Evolutionary conservation across 2,888 invertebrate species (phyloP).

Genomic region (Brachyptera putata): DNA sequence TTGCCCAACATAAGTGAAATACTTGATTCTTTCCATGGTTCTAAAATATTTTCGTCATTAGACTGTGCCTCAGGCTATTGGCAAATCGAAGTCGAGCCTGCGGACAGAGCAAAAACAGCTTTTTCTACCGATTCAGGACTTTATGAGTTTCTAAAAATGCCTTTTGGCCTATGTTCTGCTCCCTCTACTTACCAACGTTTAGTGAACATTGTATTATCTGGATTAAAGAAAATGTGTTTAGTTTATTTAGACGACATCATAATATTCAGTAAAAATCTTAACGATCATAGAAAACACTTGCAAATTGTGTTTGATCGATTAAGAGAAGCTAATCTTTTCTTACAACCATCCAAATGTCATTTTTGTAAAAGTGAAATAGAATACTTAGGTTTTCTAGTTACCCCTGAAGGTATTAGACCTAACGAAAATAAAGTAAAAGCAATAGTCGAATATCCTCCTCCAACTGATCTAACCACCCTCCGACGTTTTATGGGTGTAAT

Average conservation of each 20-base stretch:
- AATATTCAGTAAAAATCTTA: neutral
- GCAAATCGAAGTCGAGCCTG: too few relatives aligned
- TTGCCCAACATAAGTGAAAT: too few relatives aligned
- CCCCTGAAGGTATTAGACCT: conserved; percentile 26
- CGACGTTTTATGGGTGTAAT: too few relatives aligned
- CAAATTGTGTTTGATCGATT: neutral
- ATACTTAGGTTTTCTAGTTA: conserved; percentile 31
- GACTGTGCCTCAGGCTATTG: too few relatives aligned
- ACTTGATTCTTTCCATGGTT: too few relatives aligned
- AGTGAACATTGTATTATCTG: neutral
- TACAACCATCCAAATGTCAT: too few relatives aligned
- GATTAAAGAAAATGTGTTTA: too few relatives aligned
- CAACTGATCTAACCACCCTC: conserved; percentile 25
- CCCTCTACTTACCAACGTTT: neutral
- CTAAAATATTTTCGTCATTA: too few relatives aligned
- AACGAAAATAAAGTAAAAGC: conserved; percentile 27
- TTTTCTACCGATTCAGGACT: too few relatives aligned
- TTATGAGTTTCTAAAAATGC: too few relatives aligned
- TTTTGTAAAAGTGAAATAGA: conserved; percentile 24
- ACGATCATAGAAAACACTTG: neutral
- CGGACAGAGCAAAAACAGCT: too few relatives aligned
- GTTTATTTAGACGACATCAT: conserved; percentile 1
- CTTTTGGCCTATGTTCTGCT: neutral
- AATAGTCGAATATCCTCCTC: conserved; percentile 26
- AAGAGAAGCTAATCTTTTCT: too few relatives aligned